A percentile compares a stretch with the other conserved stretches of the same genome.
phyloP scores from a whole-genome alignment of 2,888 invertebrate species.

The Cynaeus angustus region DNA sequence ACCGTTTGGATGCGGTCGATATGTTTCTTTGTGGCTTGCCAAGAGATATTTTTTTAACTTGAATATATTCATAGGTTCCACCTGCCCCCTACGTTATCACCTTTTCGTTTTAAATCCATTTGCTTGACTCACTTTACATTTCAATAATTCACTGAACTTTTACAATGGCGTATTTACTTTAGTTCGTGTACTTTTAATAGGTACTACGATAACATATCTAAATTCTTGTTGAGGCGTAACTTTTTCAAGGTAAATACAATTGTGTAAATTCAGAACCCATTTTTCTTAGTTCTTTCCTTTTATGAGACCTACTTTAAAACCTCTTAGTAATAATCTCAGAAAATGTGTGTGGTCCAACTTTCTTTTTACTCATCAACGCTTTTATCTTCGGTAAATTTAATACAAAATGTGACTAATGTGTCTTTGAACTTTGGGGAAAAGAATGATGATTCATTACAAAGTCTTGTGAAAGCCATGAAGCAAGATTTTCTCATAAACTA shows the following conservation, averaged over 20 bases:
- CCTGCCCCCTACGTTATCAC: constrained; percentile 27
- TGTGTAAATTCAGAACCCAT: constrained; percentile 15
- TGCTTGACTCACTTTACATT: constrained; percentile 21
- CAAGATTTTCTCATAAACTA: no score
- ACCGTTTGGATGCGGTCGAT: constrained; percentile 25
- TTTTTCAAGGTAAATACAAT: constrained; percentile 37
- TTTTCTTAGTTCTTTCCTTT: constrained; percentile 1
- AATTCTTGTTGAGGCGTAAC: constrained; percentile 36
- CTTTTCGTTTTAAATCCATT: constrained; percentile 3
- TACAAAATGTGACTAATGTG: constrained; percentile 22
- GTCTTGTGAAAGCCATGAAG: neutral
- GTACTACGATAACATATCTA: constrained; percentile 40
- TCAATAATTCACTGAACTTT: constrained; percentile 23
- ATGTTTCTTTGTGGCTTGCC: constrained; percentile 17
- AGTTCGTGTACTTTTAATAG: constrained; percentile 11
- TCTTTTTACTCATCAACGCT: constrained; percentile 37
- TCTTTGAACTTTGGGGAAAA: constrained; percentile 12
- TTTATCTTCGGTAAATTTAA: constrained; percentile 15
- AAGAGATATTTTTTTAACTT: constrained; percentile 26
- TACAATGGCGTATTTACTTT: constrained; percentile 22
- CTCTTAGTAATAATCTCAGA: constrained; percentile 29
- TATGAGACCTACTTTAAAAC: constrained; percentile 25
- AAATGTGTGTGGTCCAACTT: constrained; percentile 27
- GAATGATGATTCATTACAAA: constrained; percentile 16
- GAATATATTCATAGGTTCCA: constrained; percentile 35